phyloP scores from a whole-genome alignment of 1,140 invertebrate species.

The Riptortus pedestris region DNA sequence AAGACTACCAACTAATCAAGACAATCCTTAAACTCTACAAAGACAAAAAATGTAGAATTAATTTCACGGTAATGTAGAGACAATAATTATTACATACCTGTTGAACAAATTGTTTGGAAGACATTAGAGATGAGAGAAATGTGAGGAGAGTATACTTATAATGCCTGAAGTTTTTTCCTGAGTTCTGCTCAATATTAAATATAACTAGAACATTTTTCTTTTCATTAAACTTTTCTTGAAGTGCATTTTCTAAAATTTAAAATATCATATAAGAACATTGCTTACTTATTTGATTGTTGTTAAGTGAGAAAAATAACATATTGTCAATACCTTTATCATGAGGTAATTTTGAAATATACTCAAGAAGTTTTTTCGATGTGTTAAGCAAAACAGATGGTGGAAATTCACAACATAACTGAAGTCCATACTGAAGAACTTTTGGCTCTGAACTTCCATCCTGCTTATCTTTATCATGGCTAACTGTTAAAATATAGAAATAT shows the following conservation, averaged over 20 bases:
- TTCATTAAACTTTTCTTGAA: conserved; percentile 15
- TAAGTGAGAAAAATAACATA: conserved; percentile 11
- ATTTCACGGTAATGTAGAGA: too few species aligned
- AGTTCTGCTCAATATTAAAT: conserved; percentile 54
- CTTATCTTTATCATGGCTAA: too few species aligned
- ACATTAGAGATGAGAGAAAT: conserved; percentile 56
- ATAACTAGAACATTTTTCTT: conserved; percentile 36
- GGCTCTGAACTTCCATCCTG: too few species aligned
- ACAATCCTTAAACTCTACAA: too few species aligned
- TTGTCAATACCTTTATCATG: conserved; percentile 44
- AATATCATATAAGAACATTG: too few species aligned
- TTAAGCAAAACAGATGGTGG: conserved; percentile 48
- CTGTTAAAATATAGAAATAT: too few species aligned
- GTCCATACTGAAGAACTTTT: conserved; percentile 58
- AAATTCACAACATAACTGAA: conserved; percentile 54
- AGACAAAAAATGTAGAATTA: too few species aligned
- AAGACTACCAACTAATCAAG: too few species aligned
- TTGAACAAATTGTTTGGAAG: conserved; percentile 54
- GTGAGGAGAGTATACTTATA: conserved; percentile 68
- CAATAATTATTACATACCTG: too few species aligned
- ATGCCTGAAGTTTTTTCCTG: conserved; percentile 62
- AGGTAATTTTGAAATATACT: conserved; percentile 55
- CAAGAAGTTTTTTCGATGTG: conserved; percentile 52
- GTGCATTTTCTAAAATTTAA: too few species aligned
- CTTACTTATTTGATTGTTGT: too few species aligned